Base-by-base conservation (phyloP, 2,888 invertebrate genomes). In the Cabera pusaria region DNA sequence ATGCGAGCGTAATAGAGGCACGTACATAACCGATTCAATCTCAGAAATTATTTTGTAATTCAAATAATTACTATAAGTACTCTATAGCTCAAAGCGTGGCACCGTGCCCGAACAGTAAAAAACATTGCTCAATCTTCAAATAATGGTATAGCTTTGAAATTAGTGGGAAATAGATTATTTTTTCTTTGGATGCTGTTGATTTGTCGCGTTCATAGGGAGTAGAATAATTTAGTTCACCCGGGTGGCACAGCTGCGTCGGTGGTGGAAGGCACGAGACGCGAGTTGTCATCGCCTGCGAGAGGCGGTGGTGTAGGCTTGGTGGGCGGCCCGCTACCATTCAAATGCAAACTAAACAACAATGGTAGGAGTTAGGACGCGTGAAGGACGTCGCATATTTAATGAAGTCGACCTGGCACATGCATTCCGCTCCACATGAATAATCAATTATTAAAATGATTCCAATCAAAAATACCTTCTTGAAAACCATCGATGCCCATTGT, bases 331-430 rank as follows among this genome's bases (percentile, higher is more conserved):
- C 71, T 74, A 73, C 80, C 73, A 84, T 86, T 86, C 78, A 80
- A 83, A 87, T 85, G 81, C 77, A 82, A 83, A 82, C 80, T 75
- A 76, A 68, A 75, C 66, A 78, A 87, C 86, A 87, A 86, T 86
- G 80, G 87, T 79, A 82, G 83, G 79, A 83, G 83, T 81, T 82
- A 84, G 86, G 87, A 82, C 86, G 85, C 82, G 85, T 86, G 84
- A 88, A 87, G 87, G 87, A 84, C 87, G 82, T 72, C 71, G 81
- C 68, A 82, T 83, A 85, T 84, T 80, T 81, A 78, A 85, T 84
- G 76, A 53, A 64, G 71, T 71, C 71, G 79, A 84, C 83, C 83
- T 75, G 75, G 65, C 73, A 80, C 74, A 83, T 79, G 76, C 77
- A 78, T 82, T 78, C 79, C 64, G 75, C 75, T 78, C 74, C 72